These are phyloP conservation scores for Oncorhynchus nerka DNA, from an alignment of 2,113 vertebrate species.

Conservation along the genomic window DNA sequence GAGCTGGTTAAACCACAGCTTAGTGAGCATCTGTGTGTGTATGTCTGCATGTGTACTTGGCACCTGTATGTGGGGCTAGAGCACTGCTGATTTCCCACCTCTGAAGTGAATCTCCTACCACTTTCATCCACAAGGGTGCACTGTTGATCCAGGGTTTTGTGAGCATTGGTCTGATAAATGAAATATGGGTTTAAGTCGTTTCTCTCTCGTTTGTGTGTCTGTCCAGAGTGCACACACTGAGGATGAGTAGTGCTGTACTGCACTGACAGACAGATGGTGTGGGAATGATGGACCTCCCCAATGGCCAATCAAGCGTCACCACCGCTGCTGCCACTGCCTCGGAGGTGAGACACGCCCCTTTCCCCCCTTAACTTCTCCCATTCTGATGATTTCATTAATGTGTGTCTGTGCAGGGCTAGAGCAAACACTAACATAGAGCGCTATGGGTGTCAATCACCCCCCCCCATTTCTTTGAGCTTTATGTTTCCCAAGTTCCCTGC, in stretches of 20 bases:
- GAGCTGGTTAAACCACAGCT: neutral
- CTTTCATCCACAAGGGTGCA: neutral
- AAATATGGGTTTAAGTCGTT: neutral
- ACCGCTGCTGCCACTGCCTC: constrained; percentile 79
- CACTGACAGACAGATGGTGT: constrained; percentile 78
- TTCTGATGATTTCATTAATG: no score
- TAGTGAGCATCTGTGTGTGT: neutral
- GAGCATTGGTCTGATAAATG: neutral
- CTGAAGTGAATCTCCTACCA: neutral
- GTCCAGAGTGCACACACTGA: constrained; percentile 60
- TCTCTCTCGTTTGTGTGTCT: constrained; percentile 23
- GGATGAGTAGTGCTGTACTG: constrained; percentile 76
- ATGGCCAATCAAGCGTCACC: constrained; percentile 84
- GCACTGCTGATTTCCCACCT: neutral
- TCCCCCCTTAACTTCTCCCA: neutral
- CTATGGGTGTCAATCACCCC: neutral
- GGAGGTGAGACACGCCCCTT: constrained; percentile 76
- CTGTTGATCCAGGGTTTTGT: constrained; percentile 1
- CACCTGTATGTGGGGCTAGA: no score
- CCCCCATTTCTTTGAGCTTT: neutral
- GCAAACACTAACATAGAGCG: neutral
- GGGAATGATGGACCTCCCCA: constrained; percentile 93
- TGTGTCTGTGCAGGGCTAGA: no score
- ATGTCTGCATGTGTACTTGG: neutral
- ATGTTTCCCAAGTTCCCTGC: neutral